Evolutionary conservation across 1,140 invertebrate species (phyloP).

Genomic region (Cherax quadricarinatus): DNA sequence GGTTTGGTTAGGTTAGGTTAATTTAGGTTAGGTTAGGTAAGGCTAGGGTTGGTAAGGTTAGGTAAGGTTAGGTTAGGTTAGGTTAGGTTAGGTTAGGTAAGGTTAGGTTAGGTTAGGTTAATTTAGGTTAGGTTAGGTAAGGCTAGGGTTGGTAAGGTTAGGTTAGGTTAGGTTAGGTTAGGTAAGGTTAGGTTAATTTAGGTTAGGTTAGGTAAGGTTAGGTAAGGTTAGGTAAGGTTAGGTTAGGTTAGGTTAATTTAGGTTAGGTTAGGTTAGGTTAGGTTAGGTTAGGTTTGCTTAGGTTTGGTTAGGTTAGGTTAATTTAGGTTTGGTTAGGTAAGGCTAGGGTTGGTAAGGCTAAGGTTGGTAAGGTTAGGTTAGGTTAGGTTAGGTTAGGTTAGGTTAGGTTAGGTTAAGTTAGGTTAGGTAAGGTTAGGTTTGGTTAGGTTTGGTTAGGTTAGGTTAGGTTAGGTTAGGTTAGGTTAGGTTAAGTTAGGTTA

Average conservation of each 20-base stretch:
- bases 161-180: constrained; percentile 9
- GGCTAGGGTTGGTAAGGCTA: background rate
- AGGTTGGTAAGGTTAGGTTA: background rate
- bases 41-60: background rate
- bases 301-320: background rate
- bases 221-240: constrained; percentile 24
- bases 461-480: constrained; percentile 18
- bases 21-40: background rate
- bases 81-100: background rate
- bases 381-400: constrained; percentile 1
- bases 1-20: background rate
- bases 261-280: constrained; percentile 9
- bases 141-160: background rate
- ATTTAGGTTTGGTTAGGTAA: too few relatives aligned
- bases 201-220: constrained; percentile 10
- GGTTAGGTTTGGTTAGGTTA: constrained; percentile 21
- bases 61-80: background rate
- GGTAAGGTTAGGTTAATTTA: background rate
- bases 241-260: background rate
- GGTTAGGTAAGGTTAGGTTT: constrained; percentile 13
- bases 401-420: constrained; percentile 7
- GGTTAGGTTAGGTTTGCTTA: background rate
- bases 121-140: background rate
- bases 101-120: background rate
- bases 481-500: constrained; percentile 15